A percentile compares a stretch with the other conserved stretches of the same genome.
phyloP scores from a whole-genome alignment of 2,797 vertebrate genomes.

The Phalanger gymnotis region DNA sequence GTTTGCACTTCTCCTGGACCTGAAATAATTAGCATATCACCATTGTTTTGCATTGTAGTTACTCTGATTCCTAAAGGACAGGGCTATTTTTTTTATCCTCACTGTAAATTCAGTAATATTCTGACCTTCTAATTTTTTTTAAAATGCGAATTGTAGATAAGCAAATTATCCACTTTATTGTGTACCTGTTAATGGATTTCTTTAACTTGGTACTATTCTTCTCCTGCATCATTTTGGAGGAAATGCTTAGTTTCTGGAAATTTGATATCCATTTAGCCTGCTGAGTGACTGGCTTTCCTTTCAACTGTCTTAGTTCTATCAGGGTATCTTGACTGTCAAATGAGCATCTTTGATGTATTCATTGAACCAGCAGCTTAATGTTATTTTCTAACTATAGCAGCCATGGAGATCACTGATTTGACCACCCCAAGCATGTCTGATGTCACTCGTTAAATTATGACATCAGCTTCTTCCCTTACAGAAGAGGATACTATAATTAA shows the following conservation, averaged over 20 bases:
- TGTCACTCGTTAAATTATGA: neutral
- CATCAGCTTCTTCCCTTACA: neutral
- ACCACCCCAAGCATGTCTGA: constrained; percentile 25
- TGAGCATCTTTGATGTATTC: constrained; percentile 53
- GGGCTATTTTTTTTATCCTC: constrained; percentile 53
- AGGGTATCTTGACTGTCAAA: constrained; percentile 42
- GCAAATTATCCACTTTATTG: constrained; percentile 66
- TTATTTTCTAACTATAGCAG: constrained; percentile 40
- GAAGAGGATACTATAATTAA: neutral
- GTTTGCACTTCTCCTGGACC: constrained; percentile 39
- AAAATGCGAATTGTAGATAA: constrained; percentile 65
- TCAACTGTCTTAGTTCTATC: constrained; percentile 53
- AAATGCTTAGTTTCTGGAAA: constrained; percentile 60
- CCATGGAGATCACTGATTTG: neutral
- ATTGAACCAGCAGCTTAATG: constrained; percentile 36
- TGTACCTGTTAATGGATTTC: constrained; percentile 64
- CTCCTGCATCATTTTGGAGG: constrained; percentile 50
- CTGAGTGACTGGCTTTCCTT: constrained; percentile 66
- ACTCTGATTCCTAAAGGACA: constrained; percentile 59
- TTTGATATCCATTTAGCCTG: constrained; percentile 56
- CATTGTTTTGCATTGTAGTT: constrained; percentile 65
- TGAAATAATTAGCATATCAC: constrained; percentile 68
- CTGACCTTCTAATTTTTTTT: constrained; percentile 52
- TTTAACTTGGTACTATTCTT: constrained; percentile 69
- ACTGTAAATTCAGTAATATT: constrained; percentile 53